phyloP scores from a whole-genome alignment of 2,888 invertebrate genomes.

The Rapana venosa region DNA sequence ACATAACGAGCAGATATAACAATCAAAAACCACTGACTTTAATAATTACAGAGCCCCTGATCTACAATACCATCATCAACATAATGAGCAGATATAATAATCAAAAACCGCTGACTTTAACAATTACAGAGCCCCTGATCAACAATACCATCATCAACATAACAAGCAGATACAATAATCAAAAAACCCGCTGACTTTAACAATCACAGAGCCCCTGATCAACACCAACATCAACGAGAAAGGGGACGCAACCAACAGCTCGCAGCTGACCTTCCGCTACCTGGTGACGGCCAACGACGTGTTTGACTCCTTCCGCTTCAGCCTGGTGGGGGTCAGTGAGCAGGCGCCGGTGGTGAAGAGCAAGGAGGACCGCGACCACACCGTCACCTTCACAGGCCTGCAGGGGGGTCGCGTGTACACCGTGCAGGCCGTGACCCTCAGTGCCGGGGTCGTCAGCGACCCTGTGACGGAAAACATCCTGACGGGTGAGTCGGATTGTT shows the following conservation, averaged over 20 bases:
- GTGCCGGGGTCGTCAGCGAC: slow-evolving; percentile 57
- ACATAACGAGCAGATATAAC: too few relatives aligned
- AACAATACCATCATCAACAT: not conserved
- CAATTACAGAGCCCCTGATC: too few relatives aligned
- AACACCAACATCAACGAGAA: slow-evolving; percentile 47
- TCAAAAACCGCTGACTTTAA: too few relatives aligned
- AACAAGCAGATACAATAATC: too few relatives aligned
- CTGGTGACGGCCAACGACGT: slow-evolving; percentile 51
- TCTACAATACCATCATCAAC: too few relatives aligned
- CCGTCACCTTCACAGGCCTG: slow-evolving; percentile 57
- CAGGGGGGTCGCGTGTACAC: slow-evolving; percentile 59
- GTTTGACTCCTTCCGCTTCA: slow-evolving; percentile 61
- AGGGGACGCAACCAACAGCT: slow-evolving; percentile 44
- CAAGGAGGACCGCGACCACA: slow-evolving; percentile 50
- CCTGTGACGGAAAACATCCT: slow-evolving; percentile 50
- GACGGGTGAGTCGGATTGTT: slow-evolving; percentile 57
- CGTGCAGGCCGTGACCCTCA: slow-evolving; percentile 59
- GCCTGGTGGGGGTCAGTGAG: slow-evolving; percentile 47
- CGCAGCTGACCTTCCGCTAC: slow-evolving; percentile 56
- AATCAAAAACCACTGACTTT: too few relatives aligned
- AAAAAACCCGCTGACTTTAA: too few relatives aligned
- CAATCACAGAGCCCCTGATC: slow-evolving; percentile 54
- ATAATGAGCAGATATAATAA: too few relatives aligned
- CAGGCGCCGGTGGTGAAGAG: slow-evolving; percentile 48
- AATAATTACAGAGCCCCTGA: too few relatives aligned